A percentile compares a stretch with the other conserved stretches of the same genome.
These are phyloP conservation scores for Cephonodes hylas DNA, from an alignment of 2,888 invertebrate genomes.

Conservation along the genomic window DNA sequence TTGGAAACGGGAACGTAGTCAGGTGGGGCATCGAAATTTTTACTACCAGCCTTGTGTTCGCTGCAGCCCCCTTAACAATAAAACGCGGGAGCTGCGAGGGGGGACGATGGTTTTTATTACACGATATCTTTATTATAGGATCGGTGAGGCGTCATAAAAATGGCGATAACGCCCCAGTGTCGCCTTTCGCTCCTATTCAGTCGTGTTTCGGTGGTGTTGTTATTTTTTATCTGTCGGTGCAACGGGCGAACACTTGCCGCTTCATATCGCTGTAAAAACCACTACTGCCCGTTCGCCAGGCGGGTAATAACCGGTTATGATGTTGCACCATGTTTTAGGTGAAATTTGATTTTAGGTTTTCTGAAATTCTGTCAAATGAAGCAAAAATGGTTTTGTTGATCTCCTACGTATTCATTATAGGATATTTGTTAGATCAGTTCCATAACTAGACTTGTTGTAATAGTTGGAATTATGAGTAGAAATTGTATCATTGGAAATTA, in stretches of 20 bases:
- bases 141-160: conserved; percentile 60
- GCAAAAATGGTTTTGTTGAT: no score
- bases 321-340: no score
- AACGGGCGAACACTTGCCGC: neutral
- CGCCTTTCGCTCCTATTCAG: neutral
- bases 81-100: neutral
- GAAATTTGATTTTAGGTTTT: no score
- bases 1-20: neutral
- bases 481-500: no score
- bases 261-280: neutral
- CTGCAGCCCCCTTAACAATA: neutral
- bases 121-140: conserved; percentile 63
- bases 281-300: neutral
- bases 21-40: conserved; percentile 6
- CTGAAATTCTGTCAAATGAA: no score
- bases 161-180: conserved; percentile 44
- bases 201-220: neutral
- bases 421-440: no score
- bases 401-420: no score
- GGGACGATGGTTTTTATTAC: conserved; percentile 15
- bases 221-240: conserved; percentile 7
- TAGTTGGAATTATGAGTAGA: no score
- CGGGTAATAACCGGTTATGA: neutral
- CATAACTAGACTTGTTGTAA: no score
- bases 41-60: conserved; percentile 9